phyloP scores from a whole-genome alignment of 1,140 invertebrate genomes.

The Drosophila sp. region DNA sequence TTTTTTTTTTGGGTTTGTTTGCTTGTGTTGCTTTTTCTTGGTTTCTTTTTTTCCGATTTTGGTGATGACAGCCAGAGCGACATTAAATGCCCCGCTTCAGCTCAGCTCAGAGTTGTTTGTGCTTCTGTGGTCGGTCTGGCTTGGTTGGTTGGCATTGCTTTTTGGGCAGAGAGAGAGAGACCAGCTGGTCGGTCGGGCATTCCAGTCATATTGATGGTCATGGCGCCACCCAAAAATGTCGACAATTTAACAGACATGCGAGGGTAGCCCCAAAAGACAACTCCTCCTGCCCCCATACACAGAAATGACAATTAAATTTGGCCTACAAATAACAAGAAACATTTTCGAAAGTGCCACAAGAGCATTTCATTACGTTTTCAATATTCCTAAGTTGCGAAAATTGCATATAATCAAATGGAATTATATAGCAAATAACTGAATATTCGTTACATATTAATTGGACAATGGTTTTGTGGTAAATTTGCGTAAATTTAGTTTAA shows the following conservation, averaged over 20 bases:
- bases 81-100: constrained; percentile 79
- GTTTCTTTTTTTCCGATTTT: constrained; percentile 73
- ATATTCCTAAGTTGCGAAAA: not conserved
- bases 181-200: constrained; percentile 52
- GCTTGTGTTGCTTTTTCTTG: constrained; percentile 45
- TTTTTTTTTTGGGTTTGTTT: constrained; percentile 21
- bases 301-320: not conserved
- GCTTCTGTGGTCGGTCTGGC: constrained; percentile 61
- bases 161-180: constrained; percentile 18
- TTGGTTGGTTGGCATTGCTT: constrained; percentile 26
- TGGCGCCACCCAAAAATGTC: constrained; percentile 46
- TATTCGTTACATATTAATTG: too few relatives aligned
- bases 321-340: not conserved
- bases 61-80: constrained; percentile 77
- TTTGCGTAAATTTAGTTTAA: too few relatives aligned
- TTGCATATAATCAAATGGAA: not conserved
- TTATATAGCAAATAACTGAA: not conserved
- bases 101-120: constrained; percentile 65
- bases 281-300: not conserved
- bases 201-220: constrained; percentile 73
- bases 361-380: not conserved
- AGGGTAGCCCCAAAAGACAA: constrained; percentile 32
- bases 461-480: too few relatives aligned
- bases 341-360: not conserved
- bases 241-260: constrained; percentile 49